phyloP scores from a whole-genome alignment of 2,113 vertebrate species.

The Lophura nycthemera region DNA sequence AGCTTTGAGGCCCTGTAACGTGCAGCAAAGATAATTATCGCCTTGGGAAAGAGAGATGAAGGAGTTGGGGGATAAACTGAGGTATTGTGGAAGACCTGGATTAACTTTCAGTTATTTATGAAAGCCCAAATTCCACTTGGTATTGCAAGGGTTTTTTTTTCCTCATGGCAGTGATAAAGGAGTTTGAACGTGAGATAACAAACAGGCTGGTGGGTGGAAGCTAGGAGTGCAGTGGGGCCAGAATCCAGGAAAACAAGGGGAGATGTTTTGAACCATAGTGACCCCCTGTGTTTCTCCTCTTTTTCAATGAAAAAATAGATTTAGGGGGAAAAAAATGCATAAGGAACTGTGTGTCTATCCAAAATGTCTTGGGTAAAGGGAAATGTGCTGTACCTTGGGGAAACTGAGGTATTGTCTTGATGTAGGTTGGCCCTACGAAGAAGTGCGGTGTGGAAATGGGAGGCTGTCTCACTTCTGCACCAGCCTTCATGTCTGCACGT shows the following conservation, averaged over 20 bases:
- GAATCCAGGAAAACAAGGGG: not conserved
- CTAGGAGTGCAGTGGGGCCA: not conserved
- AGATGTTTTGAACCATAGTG: fast-evolving
- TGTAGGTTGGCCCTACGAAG: not conserved
- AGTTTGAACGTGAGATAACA: not conserved
- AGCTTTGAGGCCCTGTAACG: not conserved
- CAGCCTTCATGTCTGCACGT: not conserved
- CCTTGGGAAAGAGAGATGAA: not conserved
- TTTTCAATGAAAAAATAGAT: not conserved
- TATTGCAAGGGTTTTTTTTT: not conserved
- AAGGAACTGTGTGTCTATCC: not conserved
- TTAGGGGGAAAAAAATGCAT: not conserved
- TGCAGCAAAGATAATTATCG: not conserved
- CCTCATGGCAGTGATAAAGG: not conserved
- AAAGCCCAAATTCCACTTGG: not conserved
- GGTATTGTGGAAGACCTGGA: not conserved
- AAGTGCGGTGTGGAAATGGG: not conserved
- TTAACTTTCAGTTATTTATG: not conserved
- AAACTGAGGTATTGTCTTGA: not conserved
- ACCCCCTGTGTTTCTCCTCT: not conserved
- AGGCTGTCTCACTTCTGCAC: not conserved
- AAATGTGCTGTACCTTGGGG: not conserved
- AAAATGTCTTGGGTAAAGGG: not conserved
- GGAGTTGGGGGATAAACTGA: not conserved
- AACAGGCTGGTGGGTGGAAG: not conserved